Percentiles rank a stretch among this genome's conserved stretches.
These are phyloP conservation scores for Scrobipalpa costella DNA, from an alignment of 2,888 invertebrate species.

Conservation along the genomic window DNA sequence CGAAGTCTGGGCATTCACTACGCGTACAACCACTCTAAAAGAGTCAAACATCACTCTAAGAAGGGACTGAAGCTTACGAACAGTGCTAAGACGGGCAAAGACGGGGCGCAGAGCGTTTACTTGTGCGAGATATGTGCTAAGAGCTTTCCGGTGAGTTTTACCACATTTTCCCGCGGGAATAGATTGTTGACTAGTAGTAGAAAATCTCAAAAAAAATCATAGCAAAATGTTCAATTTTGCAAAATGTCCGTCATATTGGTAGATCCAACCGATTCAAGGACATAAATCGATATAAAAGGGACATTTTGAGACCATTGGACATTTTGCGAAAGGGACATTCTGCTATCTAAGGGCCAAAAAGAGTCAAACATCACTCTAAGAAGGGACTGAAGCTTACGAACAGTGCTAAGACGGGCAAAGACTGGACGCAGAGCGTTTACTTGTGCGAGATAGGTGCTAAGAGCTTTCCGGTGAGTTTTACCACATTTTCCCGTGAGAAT, in stretches of 20 bases:
- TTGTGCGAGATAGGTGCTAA: conserved; percentile 48
- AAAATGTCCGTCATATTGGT: no score
- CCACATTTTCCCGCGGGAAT: no score
- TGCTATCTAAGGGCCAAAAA: no score
- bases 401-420: neutral
- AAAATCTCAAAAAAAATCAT: no score
- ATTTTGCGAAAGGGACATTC: no score
- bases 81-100: neutral
- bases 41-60: conserved; percentile 21
- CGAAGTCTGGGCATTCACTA: conserved; percentile 32
- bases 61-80: conserved; percentile 11
- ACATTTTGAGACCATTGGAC: no score
- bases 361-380: conserved; percentile 21
- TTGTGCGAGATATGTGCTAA: conserved; percentile 48
- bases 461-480: conserved; percentile 38
- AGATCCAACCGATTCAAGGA: no score
- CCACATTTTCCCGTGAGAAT: no score
- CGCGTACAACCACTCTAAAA: conserved; percentile 31
- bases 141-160: conserved; percentile 38
- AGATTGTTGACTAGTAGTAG: no score
- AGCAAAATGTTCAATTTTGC: no score
- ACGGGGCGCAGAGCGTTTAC: conserved; percentile 28
- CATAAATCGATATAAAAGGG: no score
- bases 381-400: conserved; percentile 11
- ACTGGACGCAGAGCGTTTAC: conserved; percentile 28